Conservation (phyloP, 2,113 vertebrate genomes). For the Eulemur macaco region DNA sequence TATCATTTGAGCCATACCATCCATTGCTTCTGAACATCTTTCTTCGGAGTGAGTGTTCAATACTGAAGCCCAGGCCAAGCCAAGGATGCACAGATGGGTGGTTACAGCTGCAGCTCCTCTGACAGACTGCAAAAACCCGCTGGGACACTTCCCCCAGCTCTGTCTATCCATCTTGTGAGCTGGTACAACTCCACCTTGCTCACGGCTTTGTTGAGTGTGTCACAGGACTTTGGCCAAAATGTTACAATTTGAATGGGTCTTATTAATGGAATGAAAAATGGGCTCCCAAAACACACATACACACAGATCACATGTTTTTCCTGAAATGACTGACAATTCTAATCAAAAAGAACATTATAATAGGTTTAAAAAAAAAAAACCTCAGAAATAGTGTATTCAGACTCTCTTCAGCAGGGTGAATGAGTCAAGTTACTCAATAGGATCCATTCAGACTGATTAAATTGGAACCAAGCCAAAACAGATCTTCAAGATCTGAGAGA, state of each 20-base stretch:
- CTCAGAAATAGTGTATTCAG: slow-evolving; percentile 65
- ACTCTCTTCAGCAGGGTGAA: slow-evolving; percentile 67
- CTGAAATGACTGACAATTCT: slow-evolving; percentile 54
- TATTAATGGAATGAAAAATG: slow-evolving; percentile 70
- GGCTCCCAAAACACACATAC: slow-evolving; percentile 33
- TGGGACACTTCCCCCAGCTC: slow-evolving; percentile 79
- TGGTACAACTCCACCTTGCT: slow-evolving; percentile 82
- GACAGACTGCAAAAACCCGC: slow-evolving; percentile 83
- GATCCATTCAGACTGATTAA: slow-evolving; percentile 75
- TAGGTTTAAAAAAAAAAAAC: not conserved
- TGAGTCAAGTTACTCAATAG: slow-evolving; percentile 72
- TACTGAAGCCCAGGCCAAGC: slow-evolving; percentile 77
- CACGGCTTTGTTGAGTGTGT: slow-evolving; percentile 78
- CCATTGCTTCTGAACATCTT: slow-evolving; percentile 54
- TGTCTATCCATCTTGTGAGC: slow-evolving; percentile 83
- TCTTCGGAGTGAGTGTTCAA: slow-evolving; percentile 58
- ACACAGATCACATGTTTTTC: not conserved
- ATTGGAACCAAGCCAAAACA: slow-evolving; percentile 68
- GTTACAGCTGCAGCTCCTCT: slow-evolving; percentile 84
- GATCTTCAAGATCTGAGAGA: slow-evolving; percentile 67
- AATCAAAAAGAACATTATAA: slow-evolving; percentile 59
- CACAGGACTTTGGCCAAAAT: slow-evolving; percentile 72
- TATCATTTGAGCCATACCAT: slow-evolving; percentile 27
- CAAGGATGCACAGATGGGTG: slow-evolving; percentile 85
- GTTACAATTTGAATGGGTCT: slow-evolving; percentile 13